Conservation (phyloP, 2,797 vertebrate species). For the Myotis vivesi region DNA sequence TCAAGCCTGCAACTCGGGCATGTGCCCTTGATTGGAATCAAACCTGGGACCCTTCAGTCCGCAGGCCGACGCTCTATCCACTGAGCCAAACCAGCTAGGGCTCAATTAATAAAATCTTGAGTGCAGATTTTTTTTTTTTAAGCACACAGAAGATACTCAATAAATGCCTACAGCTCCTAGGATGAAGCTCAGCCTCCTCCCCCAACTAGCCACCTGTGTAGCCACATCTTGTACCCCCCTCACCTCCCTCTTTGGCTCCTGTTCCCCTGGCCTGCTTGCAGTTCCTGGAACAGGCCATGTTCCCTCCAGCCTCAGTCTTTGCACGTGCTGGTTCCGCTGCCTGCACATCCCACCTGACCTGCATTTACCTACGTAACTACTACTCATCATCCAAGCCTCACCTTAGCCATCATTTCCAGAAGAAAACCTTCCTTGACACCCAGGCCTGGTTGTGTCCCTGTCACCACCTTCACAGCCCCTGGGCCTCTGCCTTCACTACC, state of each 20-base stretch:
- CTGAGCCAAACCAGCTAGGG: no score
- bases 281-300: not conserved
- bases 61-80: no score
- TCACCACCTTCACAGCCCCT: not conserved
- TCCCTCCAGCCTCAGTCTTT: conserved; percentile 29
- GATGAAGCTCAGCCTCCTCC: not conserved
- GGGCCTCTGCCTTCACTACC: not conserved
- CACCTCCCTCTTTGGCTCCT: not conserved
- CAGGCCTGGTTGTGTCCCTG: not conserved
- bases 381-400: not conserved
- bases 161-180: not conserved
- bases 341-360: not conserved
- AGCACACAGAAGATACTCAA: not conserved
- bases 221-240: not conserved
- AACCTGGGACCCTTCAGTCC: no score
- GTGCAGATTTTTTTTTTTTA: not conserved
- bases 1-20: no score
- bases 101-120: conserved; percentile 16
- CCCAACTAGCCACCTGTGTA: not conserved
- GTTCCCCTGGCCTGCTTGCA: not conserved
- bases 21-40: no score
- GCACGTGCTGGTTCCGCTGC: not conserved
- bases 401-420: not conserved
- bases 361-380: not conserved
- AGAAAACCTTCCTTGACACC: not conserved